A percentile compares a stretch with the other conserved stretches of the same genome.
Conservation (phyloP, 2,113 vertebrate species). For the Callipepla squamata region DNA sequence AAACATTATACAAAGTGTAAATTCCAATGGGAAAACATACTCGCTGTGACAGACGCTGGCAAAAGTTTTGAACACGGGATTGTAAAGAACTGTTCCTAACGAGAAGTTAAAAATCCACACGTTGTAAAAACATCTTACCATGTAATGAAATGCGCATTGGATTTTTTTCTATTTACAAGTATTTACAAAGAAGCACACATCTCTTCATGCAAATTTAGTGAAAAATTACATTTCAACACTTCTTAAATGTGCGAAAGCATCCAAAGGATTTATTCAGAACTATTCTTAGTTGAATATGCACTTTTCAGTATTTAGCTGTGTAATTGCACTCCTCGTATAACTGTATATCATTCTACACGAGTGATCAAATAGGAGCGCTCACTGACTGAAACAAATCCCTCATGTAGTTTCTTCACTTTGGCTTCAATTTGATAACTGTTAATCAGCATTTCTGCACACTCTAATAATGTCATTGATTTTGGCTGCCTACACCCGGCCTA, state of each 20-base stretch:
- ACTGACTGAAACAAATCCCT: not conserved
- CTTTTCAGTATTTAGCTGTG: not conserved
- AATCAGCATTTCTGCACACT: not conserved
- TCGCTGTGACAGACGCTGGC: slow-evolving; percentile 7
- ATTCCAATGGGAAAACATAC: slow-evolving; percentile 48
- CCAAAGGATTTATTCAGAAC: not conserved
- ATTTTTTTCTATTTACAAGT: slow-evolving; percentile 59
- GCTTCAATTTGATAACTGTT: not conserved
- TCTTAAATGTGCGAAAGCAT: slow-evolving; percentile 5
- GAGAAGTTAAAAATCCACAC: not conserved
- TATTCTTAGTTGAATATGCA: not conserved
- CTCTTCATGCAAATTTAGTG: not conserved
- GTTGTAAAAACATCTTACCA: slow-evolving; percentile 14
- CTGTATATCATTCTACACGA: not conserved
- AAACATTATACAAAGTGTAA: not conserved
- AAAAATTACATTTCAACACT: not conserved
- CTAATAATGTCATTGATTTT: not conserved
- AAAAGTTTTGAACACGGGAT: not conserved
- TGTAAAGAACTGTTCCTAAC: not conserved
- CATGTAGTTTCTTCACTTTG: not conserved
- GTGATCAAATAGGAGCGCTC: not conserved
- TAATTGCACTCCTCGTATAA: not conserved
- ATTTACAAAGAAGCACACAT: slow-evolving; percentile 15
- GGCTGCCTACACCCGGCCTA: not conserved
- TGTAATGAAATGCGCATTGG: slow-evolving; percentile 50